phyloP scores from a whole-genome alignment of 2,113 vertebrate genomes.

The Raja brachyura region DNA sequence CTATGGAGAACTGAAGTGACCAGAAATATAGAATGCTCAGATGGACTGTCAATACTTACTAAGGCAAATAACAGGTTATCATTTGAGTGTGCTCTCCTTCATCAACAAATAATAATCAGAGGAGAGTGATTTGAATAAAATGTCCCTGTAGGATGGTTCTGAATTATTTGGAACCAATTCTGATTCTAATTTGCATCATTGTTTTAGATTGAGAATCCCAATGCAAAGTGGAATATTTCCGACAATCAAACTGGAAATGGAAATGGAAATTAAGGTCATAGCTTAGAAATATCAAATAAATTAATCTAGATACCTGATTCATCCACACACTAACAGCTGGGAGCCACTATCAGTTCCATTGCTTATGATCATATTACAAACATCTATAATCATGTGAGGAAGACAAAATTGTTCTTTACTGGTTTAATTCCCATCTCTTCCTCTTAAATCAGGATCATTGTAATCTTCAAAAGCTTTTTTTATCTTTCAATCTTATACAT shows the following conservation, averaged over 20 bases:
- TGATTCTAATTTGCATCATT: neutral
- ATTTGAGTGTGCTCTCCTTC: neutral
- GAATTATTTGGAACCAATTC: neutral
- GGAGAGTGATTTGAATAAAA: neutral
- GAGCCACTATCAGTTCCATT: no score
- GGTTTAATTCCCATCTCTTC: no score
- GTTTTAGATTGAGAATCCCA: neutral
- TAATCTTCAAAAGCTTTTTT: no score
- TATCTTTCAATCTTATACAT: no score
- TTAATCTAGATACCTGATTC: neutral
- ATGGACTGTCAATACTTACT: neutral
- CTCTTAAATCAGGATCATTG: no score
- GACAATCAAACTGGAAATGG: no score
- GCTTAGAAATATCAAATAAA: neutral
- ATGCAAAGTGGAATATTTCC: no score
- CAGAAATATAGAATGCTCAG: neutral
- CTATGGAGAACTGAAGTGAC: neutral
- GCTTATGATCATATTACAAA: no score
- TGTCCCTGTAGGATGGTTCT: neutral
- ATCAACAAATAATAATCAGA: neutral
- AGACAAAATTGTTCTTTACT: no score
- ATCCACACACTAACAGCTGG: neutral
- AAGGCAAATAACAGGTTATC: neutral
- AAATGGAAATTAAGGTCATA: neutral
- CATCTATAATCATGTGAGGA: no score